A percentile compares a stretch with the other conserved stretches of the same genome.
phyloP scores from a whole-genome alignment of 92 coral and sea anemone species.

The Porites evermanni region DNA sequence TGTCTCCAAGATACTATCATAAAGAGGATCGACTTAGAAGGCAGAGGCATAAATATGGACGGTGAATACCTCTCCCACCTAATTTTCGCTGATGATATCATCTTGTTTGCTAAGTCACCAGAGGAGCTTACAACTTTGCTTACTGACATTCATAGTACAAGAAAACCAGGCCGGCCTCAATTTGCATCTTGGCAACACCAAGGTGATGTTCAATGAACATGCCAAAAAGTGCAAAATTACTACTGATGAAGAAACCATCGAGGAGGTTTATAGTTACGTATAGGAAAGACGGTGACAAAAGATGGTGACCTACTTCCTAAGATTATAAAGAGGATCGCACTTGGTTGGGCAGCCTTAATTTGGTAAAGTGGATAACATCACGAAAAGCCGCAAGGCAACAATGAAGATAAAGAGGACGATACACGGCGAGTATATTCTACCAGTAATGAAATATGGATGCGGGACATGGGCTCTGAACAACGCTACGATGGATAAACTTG shows the following conservation, averaged over 20 bases:
- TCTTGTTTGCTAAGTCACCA: background rate
- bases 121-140: background rate
- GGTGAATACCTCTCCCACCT: conserved; percentile 6
- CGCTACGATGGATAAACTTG: conserved; percentile 5
- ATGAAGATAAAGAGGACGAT: conserved; percentile 15
- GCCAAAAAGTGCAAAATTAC: background rate
- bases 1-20: background rate
- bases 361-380: conserved; percentile 19
- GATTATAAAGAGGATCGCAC: no score
- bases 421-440: conserved; percentile 12
- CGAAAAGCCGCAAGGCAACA: conserved; percentile 7
- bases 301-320: no score
- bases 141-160: background rate
- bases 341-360: background rate
- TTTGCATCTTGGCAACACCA: background rate
- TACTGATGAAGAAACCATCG: no score
- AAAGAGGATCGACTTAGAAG: background rate
- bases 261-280: no score
- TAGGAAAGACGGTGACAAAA: no score
- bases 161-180: background rate
- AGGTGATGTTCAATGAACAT: background rate
- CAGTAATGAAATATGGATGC: background rate
- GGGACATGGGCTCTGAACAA: conserved; percentile 3
- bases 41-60: conserved; percentile 1
- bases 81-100: background rate